Base-by-base conservation (phyloP, 1,140 invertebrate genomes). In the Caenorhabditis latens region DNA sequence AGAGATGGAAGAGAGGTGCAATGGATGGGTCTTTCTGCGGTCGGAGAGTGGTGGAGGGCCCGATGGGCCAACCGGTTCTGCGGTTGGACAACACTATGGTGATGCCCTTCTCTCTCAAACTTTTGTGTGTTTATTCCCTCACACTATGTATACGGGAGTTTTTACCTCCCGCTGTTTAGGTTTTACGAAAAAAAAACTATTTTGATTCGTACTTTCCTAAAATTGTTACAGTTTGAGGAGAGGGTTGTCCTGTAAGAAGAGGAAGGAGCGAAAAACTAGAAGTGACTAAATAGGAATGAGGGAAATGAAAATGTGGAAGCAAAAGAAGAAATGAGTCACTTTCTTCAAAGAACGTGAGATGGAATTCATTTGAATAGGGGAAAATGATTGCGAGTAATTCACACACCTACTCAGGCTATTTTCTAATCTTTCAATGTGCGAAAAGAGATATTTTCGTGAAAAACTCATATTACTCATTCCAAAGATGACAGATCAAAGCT, bases 41-140 rank as follows among this genome's bases (percentile, higher is more conserved):
- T 79, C 71, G 71, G 71, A 24, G 71, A 21, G 71, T 43, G n/a
- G 71, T 53, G 71, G 71, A n/a, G 46, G 46, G 71, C 40, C 61
- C 65, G 42, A 79, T 24, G 71, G 11, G 21, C 71, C 46, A 79
- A 79, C 71, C 71, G 71, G 71, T 79, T 79, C 71, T 79, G 71
- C 46, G 71, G 71, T 50, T 79, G 71, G 71, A 79, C 71, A 79
- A 79, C 71, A 79, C 71, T 79, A 79, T 79, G 71, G 71, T 79
- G 71, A 79, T 79, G 71, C 71, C 71, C 71, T 79, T 46, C 71
- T 79, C 71, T 79, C 42, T n/a, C 71, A 53, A 16, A 53, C 43
- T 9, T 24, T 50, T 43, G 71, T 79, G 46, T 50, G 4, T 79
- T 79, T 63, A 7, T 63, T 21, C 21, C 61, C 11, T 79, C 71